These are phyloP conservation scores for Scleropages formosus DNA, from an alignment of 2,797 vertebrate species.

Conservation along the genomic window DNA sequence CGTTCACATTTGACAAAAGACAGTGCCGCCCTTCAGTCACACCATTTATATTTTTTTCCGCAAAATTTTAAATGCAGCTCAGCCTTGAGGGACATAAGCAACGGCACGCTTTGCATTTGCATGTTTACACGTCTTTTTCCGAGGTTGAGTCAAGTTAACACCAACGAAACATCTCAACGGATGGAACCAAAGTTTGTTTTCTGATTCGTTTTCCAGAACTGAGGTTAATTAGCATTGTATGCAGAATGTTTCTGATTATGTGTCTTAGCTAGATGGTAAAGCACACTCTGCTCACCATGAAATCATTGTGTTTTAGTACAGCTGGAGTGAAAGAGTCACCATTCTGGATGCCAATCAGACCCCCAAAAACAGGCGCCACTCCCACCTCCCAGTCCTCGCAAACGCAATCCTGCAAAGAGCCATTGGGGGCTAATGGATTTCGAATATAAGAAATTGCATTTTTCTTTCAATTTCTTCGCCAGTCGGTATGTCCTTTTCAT, in stretches of 20 bases:
- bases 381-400: background rate
- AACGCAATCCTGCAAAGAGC: background rate
- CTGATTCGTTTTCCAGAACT: background rate
- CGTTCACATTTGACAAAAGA: background rate
- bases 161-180: too few relatives aligned
- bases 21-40: background rate
- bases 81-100: background rate
- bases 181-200: too few relatives aligned
- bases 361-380: too few relatives aligned
- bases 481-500: constrained; percentile 38
- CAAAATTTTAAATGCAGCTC: background rate
- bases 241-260: background rate
- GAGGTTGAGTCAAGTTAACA: too few relatives aligned
- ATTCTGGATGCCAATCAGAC: too few relatives aligned
- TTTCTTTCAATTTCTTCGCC: constrained; percentile 32
- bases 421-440: background rate
- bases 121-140: too few relatives aligned
- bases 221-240: background rate
- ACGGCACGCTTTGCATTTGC: background rate
- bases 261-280: background rate
- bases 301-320: background rate
- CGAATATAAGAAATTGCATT: constrained; percentile 7
- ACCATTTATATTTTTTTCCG: background rate
- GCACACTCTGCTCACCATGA: background rate
- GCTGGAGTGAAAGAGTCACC: too few relatives aligned